Evolutionary conservation across 2,113 vertebrate species (phyloP).

Genomic region (Thinocorus orbignyianus): DNA sequence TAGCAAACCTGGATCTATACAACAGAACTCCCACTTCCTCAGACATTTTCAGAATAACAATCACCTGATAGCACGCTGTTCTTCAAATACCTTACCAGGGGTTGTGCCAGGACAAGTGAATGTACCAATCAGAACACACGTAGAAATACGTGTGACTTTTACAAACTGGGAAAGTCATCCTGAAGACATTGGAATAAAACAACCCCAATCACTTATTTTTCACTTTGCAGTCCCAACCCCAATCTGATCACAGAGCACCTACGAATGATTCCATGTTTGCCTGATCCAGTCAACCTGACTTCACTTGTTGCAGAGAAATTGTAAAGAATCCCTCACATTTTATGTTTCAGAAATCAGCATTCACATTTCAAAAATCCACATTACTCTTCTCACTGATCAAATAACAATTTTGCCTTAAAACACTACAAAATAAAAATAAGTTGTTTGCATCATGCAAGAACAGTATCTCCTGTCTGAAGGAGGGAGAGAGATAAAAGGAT

Average conservation of each 20-base stretch:
- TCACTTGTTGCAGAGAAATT: not conserved
- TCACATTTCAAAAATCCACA: not conserved
- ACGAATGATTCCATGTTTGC: not conserved
- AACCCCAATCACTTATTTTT: not conserved
- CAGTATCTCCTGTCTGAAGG: not conserved
- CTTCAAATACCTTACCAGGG: not conserved
- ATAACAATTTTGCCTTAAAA: not conserved
- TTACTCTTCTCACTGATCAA: not conserved
- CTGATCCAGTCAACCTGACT: not conserved
- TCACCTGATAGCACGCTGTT: not conserved
- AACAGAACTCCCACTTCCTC: not conserved
- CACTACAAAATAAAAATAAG: not conserved
- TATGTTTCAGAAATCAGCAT: not conserved
- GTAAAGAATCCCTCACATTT: not conserved
- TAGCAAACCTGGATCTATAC: not conserved
- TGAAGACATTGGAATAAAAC: not conserved
- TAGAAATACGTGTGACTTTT: not conserved
- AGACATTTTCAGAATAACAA: not conserved
- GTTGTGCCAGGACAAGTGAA: not conserved
- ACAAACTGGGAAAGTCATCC: not conserved
- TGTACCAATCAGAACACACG: fast-evolving
- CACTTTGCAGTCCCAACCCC: not conserved
- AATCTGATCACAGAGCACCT: not conserved
- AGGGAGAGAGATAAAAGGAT: not conserved
- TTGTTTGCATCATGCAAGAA: not conserved